phyloP scores from a whole-genome alignment of 1,140 invertebrate genomes.

The Brachionus sp. region DNA sequence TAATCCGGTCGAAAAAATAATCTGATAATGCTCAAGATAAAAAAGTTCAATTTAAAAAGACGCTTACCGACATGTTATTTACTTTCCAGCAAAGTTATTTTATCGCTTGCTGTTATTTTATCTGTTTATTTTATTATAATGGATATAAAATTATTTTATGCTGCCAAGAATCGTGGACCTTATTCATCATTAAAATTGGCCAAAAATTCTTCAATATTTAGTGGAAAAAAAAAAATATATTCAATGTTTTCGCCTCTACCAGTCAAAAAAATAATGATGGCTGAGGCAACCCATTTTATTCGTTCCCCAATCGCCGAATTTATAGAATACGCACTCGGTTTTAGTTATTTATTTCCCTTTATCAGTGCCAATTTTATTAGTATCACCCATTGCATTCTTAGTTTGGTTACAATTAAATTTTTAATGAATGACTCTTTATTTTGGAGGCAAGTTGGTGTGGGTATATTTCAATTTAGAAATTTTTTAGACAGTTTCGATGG shows the following conservation, averaged over 20 bases:
- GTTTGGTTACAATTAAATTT: slow-evolving; percentile 52
- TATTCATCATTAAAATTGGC: slow-evolving; percentile 47
- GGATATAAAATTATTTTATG: slow-evolving; percentile 52
- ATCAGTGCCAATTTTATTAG: slow-evolving; percentile 56
- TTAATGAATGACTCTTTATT: slow-evolving; percentile 52
- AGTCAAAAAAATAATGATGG: slow-evolving; percentile 55
- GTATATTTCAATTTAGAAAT: slow-evolving; percentile 52
- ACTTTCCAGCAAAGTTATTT: not conserved
- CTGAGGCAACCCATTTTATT: slow-evolving; percentile 53
- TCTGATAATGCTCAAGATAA: slow-evolving; percentile 27
- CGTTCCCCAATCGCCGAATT: slow-evolving; percentile 52
- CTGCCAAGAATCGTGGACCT: slow-evolving; percentile 50
- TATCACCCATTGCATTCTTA: slow-evolving; percentile 51
- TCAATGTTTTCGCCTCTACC: slow-evolving; percentile 52
- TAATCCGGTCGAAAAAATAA: not conserved
- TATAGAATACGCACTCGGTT: slow-evolving; percentile 52
- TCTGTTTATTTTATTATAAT: slow-evolving; percentile 52
- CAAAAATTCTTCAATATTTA: slow-evolving; percentile 48
- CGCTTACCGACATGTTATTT: slow-evolving; percentile 25
- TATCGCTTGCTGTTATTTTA: slow-evolving; percentile 47
- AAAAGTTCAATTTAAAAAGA: slow-evolving; percentile 9
- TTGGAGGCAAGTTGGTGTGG: slow-evolving; percentile 51
- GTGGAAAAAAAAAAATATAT: not conserved
- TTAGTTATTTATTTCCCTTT: slow-evolving; percentile 53
- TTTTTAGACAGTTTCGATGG: slow-evolving; percentile 56